phyloP scores from a whole-genome alignment of 2,113 vertebrate genomes.

The Pimephales promelas region DNA sequence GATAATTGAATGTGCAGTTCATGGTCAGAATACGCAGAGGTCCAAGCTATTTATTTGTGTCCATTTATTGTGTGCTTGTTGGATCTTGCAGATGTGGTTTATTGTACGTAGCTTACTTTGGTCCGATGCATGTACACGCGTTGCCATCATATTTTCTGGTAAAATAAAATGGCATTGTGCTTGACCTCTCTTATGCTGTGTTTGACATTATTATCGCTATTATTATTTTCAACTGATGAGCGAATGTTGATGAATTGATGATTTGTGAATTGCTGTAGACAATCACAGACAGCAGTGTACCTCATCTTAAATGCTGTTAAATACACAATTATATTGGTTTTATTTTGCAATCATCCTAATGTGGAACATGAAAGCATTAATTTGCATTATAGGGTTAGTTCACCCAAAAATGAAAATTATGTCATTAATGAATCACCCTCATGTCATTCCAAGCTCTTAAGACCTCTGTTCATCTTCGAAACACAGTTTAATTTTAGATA shows the following conservation, averaged over 20 bases:
- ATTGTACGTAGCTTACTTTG: neutral
- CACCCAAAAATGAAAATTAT: too few species aligned
- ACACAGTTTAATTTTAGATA: too few species aligned
- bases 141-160: constrained; percentile 24
- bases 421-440: too few species aligned
- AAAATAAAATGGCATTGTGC: constrained; percentile 43
- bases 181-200: constrained; percentile 32
- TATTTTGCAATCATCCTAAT: constrained; percentile 53
- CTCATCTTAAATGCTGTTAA: constrained; percentile 57
- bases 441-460: too few species aligned
- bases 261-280: neutral
- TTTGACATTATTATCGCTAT: constrained; percentile 20
- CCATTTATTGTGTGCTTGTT: constrained; percentile 2
- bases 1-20: constrained; percentile 33
- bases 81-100: neutral
- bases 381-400: too few species aligned
- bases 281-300: constrained; percentile 5
- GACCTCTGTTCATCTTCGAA: too few species aligned
- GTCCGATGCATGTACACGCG: neutral
- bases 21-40: constrained; percentile 30
- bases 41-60: constrained; percentile 22
- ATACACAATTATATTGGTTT: constrained; percentile 53
- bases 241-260: constrained; percentile 43
- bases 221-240: constrained; percentile 37
- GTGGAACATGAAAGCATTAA: constrained; percentile 56